phyloP scores from a whole-genome alignment of 2,797 vertebrate genomes.

The Zalophus californianus region DNA sequence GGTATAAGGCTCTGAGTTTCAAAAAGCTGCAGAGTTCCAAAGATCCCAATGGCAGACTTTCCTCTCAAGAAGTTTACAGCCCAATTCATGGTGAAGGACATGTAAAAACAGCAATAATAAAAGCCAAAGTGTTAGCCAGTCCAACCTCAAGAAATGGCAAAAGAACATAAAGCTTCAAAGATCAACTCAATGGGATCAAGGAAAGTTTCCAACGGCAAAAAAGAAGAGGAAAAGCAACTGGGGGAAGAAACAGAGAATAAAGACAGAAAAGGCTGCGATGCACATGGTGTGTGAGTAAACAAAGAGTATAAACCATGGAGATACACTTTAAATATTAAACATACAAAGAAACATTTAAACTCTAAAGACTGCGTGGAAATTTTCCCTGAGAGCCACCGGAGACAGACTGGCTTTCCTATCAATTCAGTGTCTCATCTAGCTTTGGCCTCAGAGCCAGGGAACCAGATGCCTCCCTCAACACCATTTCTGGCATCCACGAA shows the following conservation, averaged over 20 bases:
- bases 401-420: not conserved
- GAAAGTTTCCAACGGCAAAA: not conserved
- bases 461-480: not conserved
- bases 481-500: not conserved
- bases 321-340: conserved; percentile 40
- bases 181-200: not conserved
- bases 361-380: not conserved
- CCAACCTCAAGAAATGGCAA: not conserved
- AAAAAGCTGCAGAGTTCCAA: not conserved
- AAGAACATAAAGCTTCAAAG: not conserved
- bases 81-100: not conserved
- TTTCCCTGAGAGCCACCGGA: not conserved
- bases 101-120: not conserved
- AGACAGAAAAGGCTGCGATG: not conserved
- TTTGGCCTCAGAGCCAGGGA: not conserved
- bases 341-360: not conserved
- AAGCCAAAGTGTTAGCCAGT: not conserved
- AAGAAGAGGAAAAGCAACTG: not conserved
- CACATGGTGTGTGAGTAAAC: not conserved
- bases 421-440: not conserved
- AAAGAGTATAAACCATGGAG: not conserved
- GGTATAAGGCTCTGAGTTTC: not conserved
- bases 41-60: not conserved
- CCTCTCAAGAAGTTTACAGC: not conserved
- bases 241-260: not conserved